These are phyloP conservation scores for Cygnus atratus DNA, from an alignment of 2,113 vertebrate species.

Conservation along the genomic window DNA sequence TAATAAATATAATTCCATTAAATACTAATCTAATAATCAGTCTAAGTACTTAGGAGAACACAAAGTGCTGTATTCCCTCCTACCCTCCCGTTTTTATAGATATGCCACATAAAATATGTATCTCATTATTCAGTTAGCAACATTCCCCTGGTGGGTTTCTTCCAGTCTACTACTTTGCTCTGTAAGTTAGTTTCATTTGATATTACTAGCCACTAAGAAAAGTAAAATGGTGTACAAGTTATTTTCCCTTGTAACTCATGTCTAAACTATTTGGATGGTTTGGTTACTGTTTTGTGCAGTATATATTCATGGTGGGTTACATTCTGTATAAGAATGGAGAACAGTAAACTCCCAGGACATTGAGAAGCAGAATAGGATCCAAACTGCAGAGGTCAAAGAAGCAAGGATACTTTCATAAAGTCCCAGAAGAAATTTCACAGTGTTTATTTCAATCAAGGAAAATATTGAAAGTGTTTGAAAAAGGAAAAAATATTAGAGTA, in stretches of 20 bases:
- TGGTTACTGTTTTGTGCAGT: not conserved
- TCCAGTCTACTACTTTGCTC: not conserved
- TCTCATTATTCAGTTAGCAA: not conserved
- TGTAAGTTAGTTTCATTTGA: not conserved
- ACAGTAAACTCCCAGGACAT: not conserved
- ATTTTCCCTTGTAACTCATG: not conserved
- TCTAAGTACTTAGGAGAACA: not conserved
- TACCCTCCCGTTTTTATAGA: not conserved
- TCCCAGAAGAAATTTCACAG: not conserved
- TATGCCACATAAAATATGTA: not conserved
- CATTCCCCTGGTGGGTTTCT: not conserved
- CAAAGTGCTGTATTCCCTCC: not conserved
- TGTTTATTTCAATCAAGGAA: not conserved
- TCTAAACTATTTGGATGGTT: not conserved
- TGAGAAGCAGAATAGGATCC: not conserved
- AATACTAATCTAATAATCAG: not conserved
- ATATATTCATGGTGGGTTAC: not conserved
- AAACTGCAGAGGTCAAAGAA: not conserved
- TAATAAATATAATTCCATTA: not conserved
- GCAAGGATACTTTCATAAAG: not conserved
- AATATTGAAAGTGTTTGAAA: not conserved
- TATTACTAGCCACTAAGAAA: not conserved
- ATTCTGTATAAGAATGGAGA: not conserved
- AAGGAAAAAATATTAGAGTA: not conserved
- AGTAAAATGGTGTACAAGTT: not conserved